These are phyloP conservation scores for Electrophaes corylata DNA, from an alignment of 2,888 invertebrate species.

Conservation along the genomic window DNA sequence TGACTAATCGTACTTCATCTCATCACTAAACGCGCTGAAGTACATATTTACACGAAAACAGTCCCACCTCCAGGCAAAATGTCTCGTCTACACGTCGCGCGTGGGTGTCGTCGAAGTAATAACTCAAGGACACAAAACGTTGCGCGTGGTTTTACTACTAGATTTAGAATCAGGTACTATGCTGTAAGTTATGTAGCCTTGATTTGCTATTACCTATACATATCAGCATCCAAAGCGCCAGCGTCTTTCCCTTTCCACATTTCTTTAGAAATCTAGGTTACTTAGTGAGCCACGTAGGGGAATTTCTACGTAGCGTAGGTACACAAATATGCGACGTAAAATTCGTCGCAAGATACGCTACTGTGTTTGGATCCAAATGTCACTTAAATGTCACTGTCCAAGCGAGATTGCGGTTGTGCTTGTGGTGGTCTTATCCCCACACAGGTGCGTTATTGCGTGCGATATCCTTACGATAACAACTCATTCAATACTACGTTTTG, in stretches of 20 bases:
- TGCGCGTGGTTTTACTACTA: constrained; percentile 6
- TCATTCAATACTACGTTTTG: no score
- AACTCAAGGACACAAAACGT: neutral
- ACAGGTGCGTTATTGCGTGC: neutral
- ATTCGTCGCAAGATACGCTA: constrained; percentile 40
- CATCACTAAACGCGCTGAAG: neutral
- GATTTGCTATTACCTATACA: constrained; percentile 37
- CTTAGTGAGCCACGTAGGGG: no score
- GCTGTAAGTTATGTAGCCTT: constrained; percentile 36
- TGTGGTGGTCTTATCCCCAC: constrained; percentile 1
- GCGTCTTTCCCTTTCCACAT: no score
- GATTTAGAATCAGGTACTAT: constrained; percentile 14
- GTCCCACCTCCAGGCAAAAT: no score
- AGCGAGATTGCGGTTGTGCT: constrained; percentile 24
- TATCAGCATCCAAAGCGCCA: constrained; percentile 42
- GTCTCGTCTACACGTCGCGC: neutral
- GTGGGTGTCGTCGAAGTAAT: neutral
- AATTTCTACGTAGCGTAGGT: no score
- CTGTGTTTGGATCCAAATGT: constrained; percentile 56
- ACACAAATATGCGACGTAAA: neutral
- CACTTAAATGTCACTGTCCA: constrained; percentile 67
- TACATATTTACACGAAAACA: neutral
- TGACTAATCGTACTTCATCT: neutral
- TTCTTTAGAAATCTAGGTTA: neutral
- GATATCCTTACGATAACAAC: neutral